Percentiles rank a stretch among this genome's conserved stretches.
These are phyloP conservation scores for Urocitellus parryii DNA, from an alignment of 2,113 vertebrate genomes.

Conservation along the genomic window DNA sequence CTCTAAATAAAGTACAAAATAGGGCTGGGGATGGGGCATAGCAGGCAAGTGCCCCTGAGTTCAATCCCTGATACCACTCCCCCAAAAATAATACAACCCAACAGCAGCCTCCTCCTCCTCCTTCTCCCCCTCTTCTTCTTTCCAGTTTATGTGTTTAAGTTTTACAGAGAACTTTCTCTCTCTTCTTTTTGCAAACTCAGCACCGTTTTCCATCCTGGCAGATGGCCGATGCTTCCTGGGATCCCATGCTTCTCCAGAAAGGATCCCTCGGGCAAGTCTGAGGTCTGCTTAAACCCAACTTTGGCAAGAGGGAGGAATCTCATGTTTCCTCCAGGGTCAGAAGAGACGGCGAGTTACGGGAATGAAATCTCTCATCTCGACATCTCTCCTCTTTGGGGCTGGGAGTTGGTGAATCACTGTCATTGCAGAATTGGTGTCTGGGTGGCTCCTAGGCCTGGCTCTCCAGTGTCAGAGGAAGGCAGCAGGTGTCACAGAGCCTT, in stretches of 20 bases:
- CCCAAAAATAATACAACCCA: neutral
- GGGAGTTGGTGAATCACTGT: neutral
- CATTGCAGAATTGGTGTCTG: neutral
- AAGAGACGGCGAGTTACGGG: neutral
- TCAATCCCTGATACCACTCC: too few species aligned
- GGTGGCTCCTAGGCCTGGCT: neutral
- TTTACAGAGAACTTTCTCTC: neutral
- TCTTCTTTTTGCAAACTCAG: conserved; percentile 50
- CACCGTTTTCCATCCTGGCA: neutral
- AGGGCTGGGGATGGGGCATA: too few species aligned
- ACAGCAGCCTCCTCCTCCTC: neutral
- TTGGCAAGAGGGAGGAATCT: conserved; percentile 32
- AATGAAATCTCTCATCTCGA: neutral
- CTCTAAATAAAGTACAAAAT: too few species aligned
- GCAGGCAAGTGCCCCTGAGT: too few species aligned
- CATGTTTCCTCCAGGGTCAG: neutral
- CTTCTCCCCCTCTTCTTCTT: too few species aligned
- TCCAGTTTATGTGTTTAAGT: conserved; percentile 3
- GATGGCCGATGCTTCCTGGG: conserved; percentile 61
- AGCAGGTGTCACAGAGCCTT: neutral
- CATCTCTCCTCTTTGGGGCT: neutral
- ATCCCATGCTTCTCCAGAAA: conserved; percentile 50
- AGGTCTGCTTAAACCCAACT: conserved; percentile 16
- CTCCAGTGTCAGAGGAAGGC: neutral
- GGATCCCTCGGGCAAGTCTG: conserved; percentile 14